Conservation (phyloP, 2,113 vertebrate genomes). For the Plotosus lineatus region DNA sequence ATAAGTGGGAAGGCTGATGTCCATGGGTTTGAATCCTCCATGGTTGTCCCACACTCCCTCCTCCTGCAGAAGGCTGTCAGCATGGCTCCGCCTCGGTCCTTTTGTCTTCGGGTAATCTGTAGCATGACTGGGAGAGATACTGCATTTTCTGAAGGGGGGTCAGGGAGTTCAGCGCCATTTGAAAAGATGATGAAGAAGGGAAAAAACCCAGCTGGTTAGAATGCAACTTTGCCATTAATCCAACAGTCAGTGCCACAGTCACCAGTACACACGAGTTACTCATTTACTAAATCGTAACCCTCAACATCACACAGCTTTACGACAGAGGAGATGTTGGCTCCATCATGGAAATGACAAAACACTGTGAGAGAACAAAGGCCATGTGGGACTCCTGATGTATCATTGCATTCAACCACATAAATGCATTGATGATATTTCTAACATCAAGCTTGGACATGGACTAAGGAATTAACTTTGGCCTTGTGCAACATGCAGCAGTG, state of each 20-base stretch:
- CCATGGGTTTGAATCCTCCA: constrained; percentile 5
- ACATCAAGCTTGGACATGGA: background rate
- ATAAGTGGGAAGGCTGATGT: constrained; percentile 2
- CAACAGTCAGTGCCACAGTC: background rate
- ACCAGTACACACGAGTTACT: background rate
- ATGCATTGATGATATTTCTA: background rate
- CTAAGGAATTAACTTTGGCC: constrained; percentile 21
- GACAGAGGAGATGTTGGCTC: background rate
- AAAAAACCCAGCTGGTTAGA: background rate
- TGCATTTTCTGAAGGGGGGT: constrained; percentile 56
- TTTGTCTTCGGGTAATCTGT: constrained; percentile 75
- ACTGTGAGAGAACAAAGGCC: constrained; percentile 32
- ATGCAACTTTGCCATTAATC: constrained; percentile 15
- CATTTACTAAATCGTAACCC: background rate
- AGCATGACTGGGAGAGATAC: constrained; percentile 56
- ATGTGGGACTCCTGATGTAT: background rate
- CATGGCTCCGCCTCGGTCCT: constrained; percentile 70
- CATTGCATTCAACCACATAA: too few relatives aligned
- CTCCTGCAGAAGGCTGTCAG: constrained; percentile 68
- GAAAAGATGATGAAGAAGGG: background rate
- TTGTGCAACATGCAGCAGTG: constrained; percentile 36
- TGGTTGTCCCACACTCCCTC: constrained; percentile 37
- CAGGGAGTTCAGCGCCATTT: constrained; percentile 46
- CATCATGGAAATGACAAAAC: background rate
- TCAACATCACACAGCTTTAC: background rate